Evolutionary conservation across 2,888 invertebrate genomes (phyloP).

Genomic region (Altica lythri): DNA sequence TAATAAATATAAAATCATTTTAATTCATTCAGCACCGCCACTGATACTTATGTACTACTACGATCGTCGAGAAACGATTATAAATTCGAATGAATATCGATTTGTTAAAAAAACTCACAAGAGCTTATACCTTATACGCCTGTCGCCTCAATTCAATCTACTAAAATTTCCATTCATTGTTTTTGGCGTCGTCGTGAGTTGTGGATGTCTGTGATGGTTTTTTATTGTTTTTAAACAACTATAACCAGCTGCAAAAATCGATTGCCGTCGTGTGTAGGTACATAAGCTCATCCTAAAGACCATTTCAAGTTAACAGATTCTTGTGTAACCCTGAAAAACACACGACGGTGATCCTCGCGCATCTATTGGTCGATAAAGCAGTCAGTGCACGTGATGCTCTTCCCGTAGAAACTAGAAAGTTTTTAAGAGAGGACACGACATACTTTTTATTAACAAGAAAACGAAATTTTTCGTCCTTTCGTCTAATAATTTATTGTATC

Average conservation of each 20-base stretch:
- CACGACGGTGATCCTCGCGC: slow-evolving; percentile 41
- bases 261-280: slow-evolving; percentile 33
- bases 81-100: not conserved
- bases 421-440: slow-evolving; percentile 28
- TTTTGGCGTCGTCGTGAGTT: slow-evolving; percentile 20
- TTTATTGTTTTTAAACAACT: slow-evolving; percentile 3
- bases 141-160: slow-evolving; percentile 20
- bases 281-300: slow-evolving; percentile 10
- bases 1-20: no score
- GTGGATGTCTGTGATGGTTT: slow-evolving; percentile 19
- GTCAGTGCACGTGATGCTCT: slow-evolving; percentile 45
- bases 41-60: no score
- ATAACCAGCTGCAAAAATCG: slow-evolving; percentile 15
- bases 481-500: slow-evolving; percentile 2
- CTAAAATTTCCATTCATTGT: slow-evolving; percentile 21
- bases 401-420: slow-evolving; percentile 35
- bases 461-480: slow-evolving; percentile 8
- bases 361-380: slow-evolving; percentile 50
- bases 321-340: slow-evolving; percentile 34
- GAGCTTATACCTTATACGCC: slow-evolving; percentile 18
- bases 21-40: no score
- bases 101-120: not conserved
- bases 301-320: slow-evolving; percentile 18
- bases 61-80: no score
- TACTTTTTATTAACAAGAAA: slow-evolving; percentile 8